Evolutionary conservation across 2,113 vertebrate species (phyloP), one percentile per base, ranked within the genome.

Genomic region (Copsychus sechellarum): DNA sequence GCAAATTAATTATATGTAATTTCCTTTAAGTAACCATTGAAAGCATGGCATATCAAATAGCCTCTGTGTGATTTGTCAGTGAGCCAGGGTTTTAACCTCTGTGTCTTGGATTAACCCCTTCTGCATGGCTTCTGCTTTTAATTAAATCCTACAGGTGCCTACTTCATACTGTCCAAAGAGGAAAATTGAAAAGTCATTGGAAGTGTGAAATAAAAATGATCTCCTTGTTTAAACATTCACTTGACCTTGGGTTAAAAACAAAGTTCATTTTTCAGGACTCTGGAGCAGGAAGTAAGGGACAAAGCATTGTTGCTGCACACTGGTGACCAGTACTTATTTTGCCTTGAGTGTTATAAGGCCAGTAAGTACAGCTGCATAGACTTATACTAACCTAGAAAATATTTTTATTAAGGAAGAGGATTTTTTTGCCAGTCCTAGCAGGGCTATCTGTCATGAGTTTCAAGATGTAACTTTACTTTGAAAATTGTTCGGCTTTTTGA

Each of bases 1-100:
- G 90, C 2, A 11, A 96, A 97, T 97, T 97, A 96, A 97, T 97
- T 82, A 61, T 85, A 87, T 92, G 54, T 94, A 95, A 90, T 97
- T 96, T 95, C 70, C 86, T 96, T 93, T 86, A 97, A 93, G 67
- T 95, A 95, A 91, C 77, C 85, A 66, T 12, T 87, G 88, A 93
- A 95, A 88, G 54, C 85, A 92, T 82, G 76, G 91, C 91, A 34
- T 42, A 65, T 48, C 29, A 79, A 77, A 89, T 74, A 40, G 20
- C 67, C 93, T 97, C 79, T 84, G 57, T 78, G 56, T 29, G 61
- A 76, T 93, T 65, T 96, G 91, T 90, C 66, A 91, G 67, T 43
- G 81, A 92, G 61, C 42, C 74, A 85, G 79, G 82, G 60, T 81
- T 93, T 90, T 90, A 70, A 89, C 91, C 54, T 33, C 74, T 94